Conservation (phyloP, 2,797 vertebrate species). For the Holocentrus rufus region DNA sequence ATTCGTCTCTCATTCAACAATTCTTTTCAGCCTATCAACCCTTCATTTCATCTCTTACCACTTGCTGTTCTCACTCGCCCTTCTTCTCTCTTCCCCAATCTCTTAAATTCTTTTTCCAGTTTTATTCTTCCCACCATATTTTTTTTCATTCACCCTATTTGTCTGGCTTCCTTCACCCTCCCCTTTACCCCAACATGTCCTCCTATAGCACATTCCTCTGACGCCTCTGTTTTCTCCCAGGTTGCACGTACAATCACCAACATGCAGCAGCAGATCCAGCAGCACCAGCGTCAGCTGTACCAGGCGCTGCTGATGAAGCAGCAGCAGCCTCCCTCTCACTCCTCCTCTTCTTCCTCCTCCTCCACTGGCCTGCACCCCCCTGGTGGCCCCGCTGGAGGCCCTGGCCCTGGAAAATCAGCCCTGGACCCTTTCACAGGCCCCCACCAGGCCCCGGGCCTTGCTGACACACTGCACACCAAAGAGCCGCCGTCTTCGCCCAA, state of each 20-base stretch:
- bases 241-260: constrained; percentile 99
- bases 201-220: neutral
- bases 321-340: constrained; percentile 86
- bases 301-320: constrained; percentile 98
- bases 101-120: neutral
- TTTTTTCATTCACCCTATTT: neutral
- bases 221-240: constrained; percentile 69
- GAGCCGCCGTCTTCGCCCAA: constrained; percentile 94
- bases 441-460: constrained; percentile 89
- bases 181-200: no score
- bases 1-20: no score
- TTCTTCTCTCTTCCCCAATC: neutral
- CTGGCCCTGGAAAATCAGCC: constrained; percentile 91
- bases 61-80: neutral
- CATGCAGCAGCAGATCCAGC: constrained; percentile 99
- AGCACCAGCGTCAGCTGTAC: constrained; percentile 99
- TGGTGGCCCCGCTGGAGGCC: constrained; percentile 76
- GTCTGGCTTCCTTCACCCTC: neutral
- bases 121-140: neutral
- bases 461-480: constrained; percentile 98
- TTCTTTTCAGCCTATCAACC: no score
- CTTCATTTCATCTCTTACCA: neutral
- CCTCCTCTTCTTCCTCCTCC: constrained; percentile 80
- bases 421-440: constrained; percentile 93
- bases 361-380: constrained; percentile 89